Evolutionary conservation across 2,113 vertebrate species (phyloP).

Genomic region (Eubucco bourcierii): DNA sequence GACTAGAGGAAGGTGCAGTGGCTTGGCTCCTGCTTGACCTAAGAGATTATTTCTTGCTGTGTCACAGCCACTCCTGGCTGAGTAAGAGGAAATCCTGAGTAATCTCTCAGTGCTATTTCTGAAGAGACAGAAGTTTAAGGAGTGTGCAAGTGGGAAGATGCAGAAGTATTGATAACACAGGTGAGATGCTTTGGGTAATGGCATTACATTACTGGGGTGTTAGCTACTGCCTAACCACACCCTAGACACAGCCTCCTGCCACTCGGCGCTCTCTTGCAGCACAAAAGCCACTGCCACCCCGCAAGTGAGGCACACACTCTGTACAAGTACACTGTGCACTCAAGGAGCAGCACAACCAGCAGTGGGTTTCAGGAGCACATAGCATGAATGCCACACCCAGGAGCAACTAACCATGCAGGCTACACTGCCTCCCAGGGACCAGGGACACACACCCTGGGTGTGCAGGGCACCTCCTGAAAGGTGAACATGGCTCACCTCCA

Average conservation of each 20-base stretch:
- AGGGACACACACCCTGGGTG: neutral
- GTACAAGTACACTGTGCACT: neutral
- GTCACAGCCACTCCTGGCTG: conserved; percentile 29
- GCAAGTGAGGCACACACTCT: fast-evolving
- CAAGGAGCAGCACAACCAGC: neutral
- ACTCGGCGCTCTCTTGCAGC: neutral
- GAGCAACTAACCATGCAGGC: neutral
- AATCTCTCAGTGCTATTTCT: conserved; percentile 23
- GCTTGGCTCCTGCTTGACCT: neutral
- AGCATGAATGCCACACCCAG: neutral
- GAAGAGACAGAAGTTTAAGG: neutral
- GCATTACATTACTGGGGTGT: neutral
- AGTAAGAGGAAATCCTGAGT: conserved; percentile 43
- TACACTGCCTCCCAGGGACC: neutral
- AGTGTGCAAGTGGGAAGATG: neutral
- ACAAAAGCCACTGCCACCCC: neutral
- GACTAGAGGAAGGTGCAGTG: neutral
- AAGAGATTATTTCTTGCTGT: conserved; percentile 48
- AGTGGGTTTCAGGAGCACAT: neutral
- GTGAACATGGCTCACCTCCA: fast-evolving
- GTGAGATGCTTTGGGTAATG: neutral
- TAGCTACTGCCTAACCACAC: neutral
- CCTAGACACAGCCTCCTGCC: neutral
- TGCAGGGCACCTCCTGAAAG: neutral
- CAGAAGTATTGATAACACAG: neutral